Evolutionary conservation across 2,797 vertebrate genomes (phyloP).

Genomic region (Macropus fuliginosus): DNA sequence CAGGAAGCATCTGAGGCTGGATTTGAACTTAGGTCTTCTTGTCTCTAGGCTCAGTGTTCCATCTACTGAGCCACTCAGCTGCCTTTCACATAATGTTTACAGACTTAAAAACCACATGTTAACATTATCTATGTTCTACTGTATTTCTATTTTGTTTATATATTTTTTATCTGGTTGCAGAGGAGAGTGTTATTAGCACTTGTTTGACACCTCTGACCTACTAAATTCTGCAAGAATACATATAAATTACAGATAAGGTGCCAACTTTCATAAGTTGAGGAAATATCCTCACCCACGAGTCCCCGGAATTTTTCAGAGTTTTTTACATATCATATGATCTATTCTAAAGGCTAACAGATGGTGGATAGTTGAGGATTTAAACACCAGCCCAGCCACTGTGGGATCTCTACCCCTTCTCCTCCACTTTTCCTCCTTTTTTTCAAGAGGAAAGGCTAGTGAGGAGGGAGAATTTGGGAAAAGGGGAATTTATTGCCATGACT

Average conservation of each 20-base stretch:
- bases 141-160: not conserved
- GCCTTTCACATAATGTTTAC: not conserved
- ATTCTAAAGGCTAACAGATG: not conserved
- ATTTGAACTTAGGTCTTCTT: not conserved
- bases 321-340: not conserved
- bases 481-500: conserved; percentile 39
- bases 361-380: not conserved
- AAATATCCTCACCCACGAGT: not conserved
- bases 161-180: not conserved
- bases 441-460: not conserved
- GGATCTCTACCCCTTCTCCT: not conserved
- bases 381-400: not conserved
- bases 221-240: not conserved
- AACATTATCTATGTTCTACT: not conserved
- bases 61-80: too few relatives aligned
- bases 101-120: not conserved
- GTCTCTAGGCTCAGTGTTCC: not conserved
- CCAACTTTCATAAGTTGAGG: not conserved
- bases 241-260: not conserved
- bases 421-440: not conserved
- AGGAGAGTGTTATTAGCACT: not conserved
- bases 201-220: not conserved
- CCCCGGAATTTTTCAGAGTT: not conserved
- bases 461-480: not conserved
- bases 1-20: not conserved